Conservation (phyloP, 2,888 invertebrate genomes). For the Chrysolina americana region DNA sequence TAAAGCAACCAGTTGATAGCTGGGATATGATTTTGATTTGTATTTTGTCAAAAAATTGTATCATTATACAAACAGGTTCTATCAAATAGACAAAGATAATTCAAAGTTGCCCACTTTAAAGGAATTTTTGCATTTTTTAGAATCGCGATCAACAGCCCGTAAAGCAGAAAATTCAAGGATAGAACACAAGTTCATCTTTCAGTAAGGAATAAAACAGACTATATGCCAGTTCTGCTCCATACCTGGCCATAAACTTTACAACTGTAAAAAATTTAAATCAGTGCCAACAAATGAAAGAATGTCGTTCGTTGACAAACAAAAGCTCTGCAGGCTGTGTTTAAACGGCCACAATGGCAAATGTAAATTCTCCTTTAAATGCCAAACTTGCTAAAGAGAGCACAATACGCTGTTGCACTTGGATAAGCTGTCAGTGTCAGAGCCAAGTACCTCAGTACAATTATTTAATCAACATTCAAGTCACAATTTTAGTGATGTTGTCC, state of each 20-base stretch:
- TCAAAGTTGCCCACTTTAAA: slow-evolving; percentile 34
- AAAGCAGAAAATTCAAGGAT: neutral
- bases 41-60: slow-evolving; percentile 40
- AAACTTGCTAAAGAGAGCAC: slow-evolving; percentile 28
- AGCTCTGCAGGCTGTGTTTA: slow-evolving; percentile 18
- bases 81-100: slow-evolving; percentile 39
- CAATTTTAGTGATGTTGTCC: neutral
- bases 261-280: slow-evolving; percentile 36
- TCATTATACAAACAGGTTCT: slow-evolving; percentile 30
- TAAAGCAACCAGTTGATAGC: slow-evolving; percentile 32
- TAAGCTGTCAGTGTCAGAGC: neutral
- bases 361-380: no score
- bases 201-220: neutral
- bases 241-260: slow-evolving; percentile 34
- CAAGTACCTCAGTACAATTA: neutral
- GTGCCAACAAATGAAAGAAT: no score
- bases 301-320: slow-evolving; percentile 24
- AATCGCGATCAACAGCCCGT: slow-evolving; percentile 4
- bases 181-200: slow-evolving; percentile 24
- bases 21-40: no score
- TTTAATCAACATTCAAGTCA: neutral
- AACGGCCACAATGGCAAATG: slow-evolving; percentile 24
- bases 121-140: slow-evolving; percentile 36
- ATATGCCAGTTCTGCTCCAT: slow-evolving; percentile 17
- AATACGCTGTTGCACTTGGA: slow-evolving; percentile 28